phyloP scores from a whole-genome alignment of 2,113 vertebrate species.

The Pogonocichla stellata region DNA sequence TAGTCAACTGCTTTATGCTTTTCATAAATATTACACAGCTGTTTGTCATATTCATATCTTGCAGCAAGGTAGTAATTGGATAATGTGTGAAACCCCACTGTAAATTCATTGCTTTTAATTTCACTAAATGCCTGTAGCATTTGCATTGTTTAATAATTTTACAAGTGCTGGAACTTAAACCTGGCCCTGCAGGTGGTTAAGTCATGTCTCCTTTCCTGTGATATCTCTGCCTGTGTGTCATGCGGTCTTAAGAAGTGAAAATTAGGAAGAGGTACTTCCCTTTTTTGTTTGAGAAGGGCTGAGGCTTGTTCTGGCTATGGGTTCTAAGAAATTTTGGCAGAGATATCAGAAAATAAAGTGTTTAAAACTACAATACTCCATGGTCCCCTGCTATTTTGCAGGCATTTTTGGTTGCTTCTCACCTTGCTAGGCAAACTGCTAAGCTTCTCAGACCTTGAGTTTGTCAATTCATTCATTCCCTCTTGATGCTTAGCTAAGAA shows the following conservation, averaged over 20 bases:
- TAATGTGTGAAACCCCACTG: neutral
- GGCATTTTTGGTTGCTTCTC: neutral
- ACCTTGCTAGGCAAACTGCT: neutral
- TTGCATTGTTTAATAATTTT: neutral
- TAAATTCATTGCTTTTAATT: neutral
- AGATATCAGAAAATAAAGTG: neutral
- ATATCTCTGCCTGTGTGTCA: neutral
- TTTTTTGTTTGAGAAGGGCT: neutral
- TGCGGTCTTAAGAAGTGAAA: neutral
- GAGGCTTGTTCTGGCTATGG: neutral
- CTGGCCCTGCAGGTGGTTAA: neutral
- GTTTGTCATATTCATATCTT: neutral
- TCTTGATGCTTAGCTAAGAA: neutral
- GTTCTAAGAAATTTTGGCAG: neutral
- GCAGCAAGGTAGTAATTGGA: neutral
- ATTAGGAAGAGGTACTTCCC: neutral
- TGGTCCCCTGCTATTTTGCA: neutral
- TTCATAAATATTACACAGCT: slow-evolving; percentile 1
- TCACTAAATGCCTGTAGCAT: neutral
- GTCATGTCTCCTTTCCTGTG: neutral
- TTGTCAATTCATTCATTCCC: neutral
- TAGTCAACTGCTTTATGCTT: neutral
- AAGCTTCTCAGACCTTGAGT: neutral
- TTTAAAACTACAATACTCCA: neutral
- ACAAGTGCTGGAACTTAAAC: neutral